Conservation (phyloP, 2,888 invertebrate genomes). For the Agrilus cyanescens region DNA sequence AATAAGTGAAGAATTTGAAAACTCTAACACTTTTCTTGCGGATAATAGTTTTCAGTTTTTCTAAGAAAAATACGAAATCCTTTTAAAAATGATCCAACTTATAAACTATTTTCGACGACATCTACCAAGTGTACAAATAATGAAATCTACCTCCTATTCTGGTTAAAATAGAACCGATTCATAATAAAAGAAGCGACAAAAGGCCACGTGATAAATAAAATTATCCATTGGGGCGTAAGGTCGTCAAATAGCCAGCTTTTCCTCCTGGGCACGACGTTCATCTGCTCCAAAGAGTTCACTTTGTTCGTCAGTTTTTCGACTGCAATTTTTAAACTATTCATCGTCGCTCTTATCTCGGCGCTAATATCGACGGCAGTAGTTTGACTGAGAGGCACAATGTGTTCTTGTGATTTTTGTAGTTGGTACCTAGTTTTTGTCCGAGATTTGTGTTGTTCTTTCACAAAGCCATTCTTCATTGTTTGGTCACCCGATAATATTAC, state of each 20-base stretch:
- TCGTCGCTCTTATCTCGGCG: conserved; percentile 37
- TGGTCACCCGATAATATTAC: conserved; percentile 13
- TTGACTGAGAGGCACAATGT: conserved; percentile 6
- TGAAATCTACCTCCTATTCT: conserved; percentile 2
- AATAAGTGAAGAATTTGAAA: too few relatives aligned
- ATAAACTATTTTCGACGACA: too few relatives aligned
- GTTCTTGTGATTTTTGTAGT: conserved; percentile 8
- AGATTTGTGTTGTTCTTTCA: conserved; percentile 25
- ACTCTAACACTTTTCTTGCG: too few relatives aligned
- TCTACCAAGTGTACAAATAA: too few relatives aligned
- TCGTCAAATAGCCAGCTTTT: conserved; percentile 19
- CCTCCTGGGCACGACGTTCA: conserved; percentile 10
- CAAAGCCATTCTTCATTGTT: conserved; percentile 18
- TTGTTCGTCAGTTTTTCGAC: conserved; percentile 37
- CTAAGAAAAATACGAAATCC: too few relatives aligned
- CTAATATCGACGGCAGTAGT: conserved; percentile 32
- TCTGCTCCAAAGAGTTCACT: conserved; percentile 34
- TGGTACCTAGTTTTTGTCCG: conserved; percentile 21
- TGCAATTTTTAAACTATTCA: conserved; percentile 38
- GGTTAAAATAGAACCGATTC: conserved; percentile 22
- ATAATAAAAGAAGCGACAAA: conserved; percentile 41
- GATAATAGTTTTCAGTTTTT: too few relatives aligned
- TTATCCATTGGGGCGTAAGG: conserved; percentile 37
- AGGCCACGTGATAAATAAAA: conserved; percentile 55
- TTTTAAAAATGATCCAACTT: too few relatives aligned